Evolutionary conservation across 2,113 vertebrate species (phyloP), one percentile per base, ranked within the genome.

Genomic region (Shinisaurus crocodilurus): DNA sequence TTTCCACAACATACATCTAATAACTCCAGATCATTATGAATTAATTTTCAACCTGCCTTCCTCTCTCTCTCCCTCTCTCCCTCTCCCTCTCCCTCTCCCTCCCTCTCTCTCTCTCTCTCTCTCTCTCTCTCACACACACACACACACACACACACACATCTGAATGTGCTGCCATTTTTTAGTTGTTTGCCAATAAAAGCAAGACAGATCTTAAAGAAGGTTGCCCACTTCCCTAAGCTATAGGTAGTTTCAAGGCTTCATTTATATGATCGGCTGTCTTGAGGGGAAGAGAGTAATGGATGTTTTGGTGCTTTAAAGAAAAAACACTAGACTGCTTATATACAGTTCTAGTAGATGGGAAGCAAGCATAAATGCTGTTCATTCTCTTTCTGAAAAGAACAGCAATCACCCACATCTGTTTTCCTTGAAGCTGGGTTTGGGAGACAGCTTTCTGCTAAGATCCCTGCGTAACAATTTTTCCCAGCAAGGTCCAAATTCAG

Each of bases 11-110:
- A 27, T 89, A 91, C 91, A 34, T 70, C 43, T 91, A 93, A 94
- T 95, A 90, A 40, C 70, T 85, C 87, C 89, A 93, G 94, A 94
- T 88, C 87, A 85, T 91, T 95, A 90, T 2, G 79, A 82, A 93
- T 92, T 92, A 87, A 88, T 94, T 93, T 95, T 20, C 50, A 37
- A 75, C 90, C 32, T 85, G 90, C n/a, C 8, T 82, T 75, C 90
- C 92, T 90, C 10, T n/a, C 32, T 34, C 3, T 34, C 32, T 34
- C 32, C 18, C 29, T 34, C 29, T 34, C 29, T 70, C 8, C 5
- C 29, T 34, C 29, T 67, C 65, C 25, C 29, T 70, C 29, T 70
- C 29, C 10, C 29, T 70, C 67, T 32, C 29, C 32, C 27, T 32
- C 48, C 8, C 48, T 50, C 48, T 50, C 48, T 50, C n/a, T n/a